These are phyloP conservation scores for Saccopteryx leptura DNA, from an alignment of 2,113 vertebrate species.

Conservation along the genomic window DNA sequence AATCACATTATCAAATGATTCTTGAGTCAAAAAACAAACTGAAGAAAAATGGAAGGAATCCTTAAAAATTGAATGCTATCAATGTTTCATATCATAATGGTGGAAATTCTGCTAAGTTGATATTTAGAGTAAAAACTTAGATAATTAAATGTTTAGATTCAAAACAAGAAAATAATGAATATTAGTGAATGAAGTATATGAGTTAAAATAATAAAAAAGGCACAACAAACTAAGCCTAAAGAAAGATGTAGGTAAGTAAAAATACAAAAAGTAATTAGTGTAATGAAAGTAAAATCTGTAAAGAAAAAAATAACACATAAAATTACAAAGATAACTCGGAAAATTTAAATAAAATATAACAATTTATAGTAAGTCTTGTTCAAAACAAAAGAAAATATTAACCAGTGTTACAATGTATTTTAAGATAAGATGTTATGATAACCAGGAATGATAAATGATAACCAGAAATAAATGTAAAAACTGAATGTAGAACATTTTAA, in stretches of 20 bases:
- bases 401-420: background rate
- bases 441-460: background rate
- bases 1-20: background rate
- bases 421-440: background rate
- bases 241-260: background rate
- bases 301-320: background rate
- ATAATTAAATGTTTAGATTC: background rate
- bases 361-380: background rate
- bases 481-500: background rate
- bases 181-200: background rate
- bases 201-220: background rate
- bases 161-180: background rate
- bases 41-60: background rate
- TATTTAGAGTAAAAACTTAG: background rate
- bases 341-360: background rate
- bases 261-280: background rate
- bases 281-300: background rate
- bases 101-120: background rate
- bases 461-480: background rate
- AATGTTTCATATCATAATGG: background rate
- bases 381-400: background rate
- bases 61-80: background rate
- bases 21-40: background rate
- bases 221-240: background rate
- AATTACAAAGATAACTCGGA: background rate